Percentiles rank a stretch among this genome's conserved stretches.
phyloP scores from a whole-genome alignment of 2,113 vertebrate genomes.

The Prunella fulvescens region DNA sequence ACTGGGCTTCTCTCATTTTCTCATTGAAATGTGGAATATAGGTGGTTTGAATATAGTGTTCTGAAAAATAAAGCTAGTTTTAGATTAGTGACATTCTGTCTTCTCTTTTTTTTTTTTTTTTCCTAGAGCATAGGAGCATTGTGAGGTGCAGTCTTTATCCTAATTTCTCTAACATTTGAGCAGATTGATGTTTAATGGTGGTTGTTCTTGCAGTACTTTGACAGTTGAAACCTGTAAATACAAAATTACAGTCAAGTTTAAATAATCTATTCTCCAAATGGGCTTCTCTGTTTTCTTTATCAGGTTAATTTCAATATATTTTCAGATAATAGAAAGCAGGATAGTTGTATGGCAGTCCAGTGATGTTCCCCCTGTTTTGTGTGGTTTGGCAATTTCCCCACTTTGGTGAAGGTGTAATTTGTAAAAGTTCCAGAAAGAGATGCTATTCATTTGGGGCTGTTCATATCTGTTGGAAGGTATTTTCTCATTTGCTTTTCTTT shows the following conservation, averaged over 20 bases:
- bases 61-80: not conserved
- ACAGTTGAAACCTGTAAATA: not conserved
- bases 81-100: not conserved
- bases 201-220: not conserved
- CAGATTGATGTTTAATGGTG: not conserved
- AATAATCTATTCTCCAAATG: not conserved
- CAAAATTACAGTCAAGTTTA: not conserved
- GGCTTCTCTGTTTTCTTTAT: not conserved
- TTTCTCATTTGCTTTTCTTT: not conserved
- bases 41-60: not conserved
- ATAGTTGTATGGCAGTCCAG: not conserved
- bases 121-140: not conserved
- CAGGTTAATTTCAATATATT: not conserved
- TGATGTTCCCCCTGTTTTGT: not conserved
- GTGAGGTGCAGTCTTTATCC: not conserved
- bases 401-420: not conserved
- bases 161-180: not conserved
- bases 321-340: not conserved
- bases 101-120: not conserved
- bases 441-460: fast-evolving
- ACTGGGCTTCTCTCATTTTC: not conserved
- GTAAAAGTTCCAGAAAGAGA: not conserved
- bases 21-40: not conserved
- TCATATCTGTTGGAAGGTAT: not conserved
- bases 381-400: not conserved